These are phyloP conservation scores for Latrodectus hesperus DNA, from an alignment of 2,888 invertebrate genomes.

Conservation along the genomic window DNA sequence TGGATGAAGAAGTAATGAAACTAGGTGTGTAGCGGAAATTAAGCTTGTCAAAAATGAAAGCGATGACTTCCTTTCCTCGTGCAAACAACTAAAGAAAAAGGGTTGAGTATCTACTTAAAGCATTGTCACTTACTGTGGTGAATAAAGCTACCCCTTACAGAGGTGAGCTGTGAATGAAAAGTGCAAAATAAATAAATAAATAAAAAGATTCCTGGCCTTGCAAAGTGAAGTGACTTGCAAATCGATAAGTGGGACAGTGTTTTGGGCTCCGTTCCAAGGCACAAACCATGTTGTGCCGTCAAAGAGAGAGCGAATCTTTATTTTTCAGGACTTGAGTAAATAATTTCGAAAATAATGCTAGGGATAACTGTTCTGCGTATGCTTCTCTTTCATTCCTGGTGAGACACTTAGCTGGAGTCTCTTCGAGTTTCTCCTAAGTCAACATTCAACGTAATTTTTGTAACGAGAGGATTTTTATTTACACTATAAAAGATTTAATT, in stretches of 20 bases:
- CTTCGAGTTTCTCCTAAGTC: no score
- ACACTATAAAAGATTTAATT: no score
- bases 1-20: no score
- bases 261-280: slow-evolving; percentile 53
- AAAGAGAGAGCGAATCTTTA: slow-evolving; percentile 38
- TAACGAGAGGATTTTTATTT: no score
- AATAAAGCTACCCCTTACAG: slow-evolving; percentile 4
- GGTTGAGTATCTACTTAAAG: no score
- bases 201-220: background rate
- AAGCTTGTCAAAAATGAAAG: no score
- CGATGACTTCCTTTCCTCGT: no score
- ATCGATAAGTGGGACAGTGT: slow-evolving; percentile 53
- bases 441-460: no score
- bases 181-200: slow-evolving; percentile 15
- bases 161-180: slow-evolving; percentile 6
- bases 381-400: no score
- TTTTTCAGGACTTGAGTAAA: slow-evolving; percentile 30
- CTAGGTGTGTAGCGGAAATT: no score
- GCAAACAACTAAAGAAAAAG: no score
- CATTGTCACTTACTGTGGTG: background rate
- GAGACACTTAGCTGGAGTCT: no score
- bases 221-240: slow-evolving; percentile 41
- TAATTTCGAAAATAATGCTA: slow-evolving; percentile 37
- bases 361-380: background rate
- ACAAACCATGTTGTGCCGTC: slow-evolving; percentile 45